phyloP scores from a whole-genome alignment of 1,140 invertebrate species.

The Philotrypesis tridentata region DNA sequence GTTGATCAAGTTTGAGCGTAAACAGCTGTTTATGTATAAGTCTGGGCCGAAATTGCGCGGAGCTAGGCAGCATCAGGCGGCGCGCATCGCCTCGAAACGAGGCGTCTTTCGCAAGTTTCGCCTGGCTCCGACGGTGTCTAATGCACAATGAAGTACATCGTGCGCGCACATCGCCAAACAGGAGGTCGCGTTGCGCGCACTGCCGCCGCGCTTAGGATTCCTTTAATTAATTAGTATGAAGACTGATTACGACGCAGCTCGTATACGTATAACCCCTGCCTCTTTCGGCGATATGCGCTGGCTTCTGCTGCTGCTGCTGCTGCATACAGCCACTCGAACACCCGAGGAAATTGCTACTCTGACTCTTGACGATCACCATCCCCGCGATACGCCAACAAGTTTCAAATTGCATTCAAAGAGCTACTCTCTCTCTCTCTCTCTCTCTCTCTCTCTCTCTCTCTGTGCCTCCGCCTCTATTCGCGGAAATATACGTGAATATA shows the following conservation, averaged over 20 bases:
- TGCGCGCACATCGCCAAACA: constrained; percentile 38
- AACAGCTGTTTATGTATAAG: not conserved
- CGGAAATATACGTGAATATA: too few relatives aligned
- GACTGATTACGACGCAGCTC: constrained; percentile 55
- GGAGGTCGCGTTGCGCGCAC: constrained; percentile 20
- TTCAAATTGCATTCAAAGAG: not conserved
- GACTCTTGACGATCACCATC: not conserved
- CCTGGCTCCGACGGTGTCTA: not conserved
- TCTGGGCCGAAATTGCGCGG: not conserved
- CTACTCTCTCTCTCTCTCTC: too few relatives aligned
- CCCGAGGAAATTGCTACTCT: constrained; percentile 12
- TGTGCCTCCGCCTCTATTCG: too few relatives aligned
- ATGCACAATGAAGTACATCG: constrained; percentile 26
- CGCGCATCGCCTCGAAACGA: constrained; percentile 3
- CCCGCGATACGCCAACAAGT: not conserved
- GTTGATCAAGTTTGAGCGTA: not conserved
- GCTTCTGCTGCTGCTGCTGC: not conserved
- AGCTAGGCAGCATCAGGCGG: too few relatives aligned
- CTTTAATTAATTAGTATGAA: constrained; percentile 60
- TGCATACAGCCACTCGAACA: constrained; percentile 5
- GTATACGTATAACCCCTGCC: not conserved
- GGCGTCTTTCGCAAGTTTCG: constrained; percentile 23
- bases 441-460: too few relatives aligned
- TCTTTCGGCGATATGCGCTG: not conserved
- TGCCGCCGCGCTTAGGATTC: constrained; percentile 15